Base-by-base conservation (phyloP, 2,888 invertebrate genomes). In the Scrobipalpa atriplicella region DNA sequence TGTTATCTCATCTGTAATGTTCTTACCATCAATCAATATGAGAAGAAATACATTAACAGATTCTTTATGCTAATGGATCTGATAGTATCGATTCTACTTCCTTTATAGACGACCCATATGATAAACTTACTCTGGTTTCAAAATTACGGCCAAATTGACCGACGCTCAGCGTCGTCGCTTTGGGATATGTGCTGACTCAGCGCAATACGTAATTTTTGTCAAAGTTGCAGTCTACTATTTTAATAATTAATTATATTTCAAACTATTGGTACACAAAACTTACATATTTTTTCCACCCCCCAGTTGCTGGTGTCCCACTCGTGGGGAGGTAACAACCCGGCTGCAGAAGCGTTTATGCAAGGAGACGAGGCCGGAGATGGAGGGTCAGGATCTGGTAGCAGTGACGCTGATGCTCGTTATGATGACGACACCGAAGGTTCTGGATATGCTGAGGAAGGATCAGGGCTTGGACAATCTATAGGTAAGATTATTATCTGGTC, bases 321-420 rank as follows among this genome's bases (percentile, higher is more conserved):
- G 9, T 84, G 86, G 72, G 73, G 75, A 29, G 81, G 81, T 66
- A 82, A 82, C 41, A 72, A 80, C 1, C 86, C 89, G 6, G 79
- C 87, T 19, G 83, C 85, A 0, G 93, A 93, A 67, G 84, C 89
- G 8, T 90, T 89, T 78, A 94, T 94, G 94, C 94, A 94, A 75
- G 93, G 94, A 0, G 95, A 94, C 72, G 94, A 94, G 67, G 94
- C 93, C 0, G 94, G 91, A 0, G 88, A 87, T 63, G 91, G 90
- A 72, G 94, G 94, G 1, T 94, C 95, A 0, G 95, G 95, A 21
- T 94, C 94, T 2, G 95, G 93, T 19, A 80, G 92, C 60, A 92
- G 90, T 69, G 90, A 92, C 73, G 81, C 86, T 51, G 90, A 90
- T 52, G 93, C 93, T 68, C 90, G 89, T 72, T 91, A 91, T 9